These are phyloP conservation scores for Pachycephus smyrnensis DNA, from an alignment of 2,888 invertebrate species.

Conservation along the genomic window DNA sequence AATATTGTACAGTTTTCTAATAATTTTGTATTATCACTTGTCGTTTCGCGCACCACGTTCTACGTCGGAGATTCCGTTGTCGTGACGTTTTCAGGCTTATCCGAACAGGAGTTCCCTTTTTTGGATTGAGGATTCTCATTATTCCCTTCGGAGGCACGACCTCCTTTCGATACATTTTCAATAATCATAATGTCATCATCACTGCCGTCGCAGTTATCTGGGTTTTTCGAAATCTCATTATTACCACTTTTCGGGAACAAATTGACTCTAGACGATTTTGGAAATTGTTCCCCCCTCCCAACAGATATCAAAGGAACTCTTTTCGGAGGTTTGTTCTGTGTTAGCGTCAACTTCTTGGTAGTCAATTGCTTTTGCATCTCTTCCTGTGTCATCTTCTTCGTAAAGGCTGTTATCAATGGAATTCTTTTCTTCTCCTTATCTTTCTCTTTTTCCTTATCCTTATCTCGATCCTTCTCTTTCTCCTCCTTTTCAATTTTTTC, in stretches of 20 bases:
- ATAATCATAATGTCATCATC: conserved; percentile 32
- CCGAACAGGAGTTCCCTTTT: neutral
- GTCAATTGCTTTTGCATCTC: conserved; percentile 57
- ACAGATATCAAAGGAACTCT: conserved; percentile 56
- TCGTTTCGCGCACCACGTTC: neutral
- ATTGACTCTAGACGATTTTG: conserved; percentile 37
- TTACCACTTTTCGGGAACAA: conserved; percentile 25
- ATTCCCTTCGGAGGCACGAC: neutral
- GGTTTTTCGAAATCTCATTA: neutral
- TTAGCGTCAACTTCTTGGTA: conserved; percentile 6
- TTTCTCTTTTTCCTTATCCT: conserved; percentile 35
- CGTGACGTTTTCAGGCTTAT: neutral
- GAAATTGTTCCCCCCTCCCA: conserved; percentile 48
- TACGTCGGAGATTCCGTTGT: neutral
- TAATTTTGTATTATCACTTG: neutral
- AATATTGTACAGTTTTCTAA: neutral
- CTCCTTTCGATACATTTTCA: conserved; percentile 10
- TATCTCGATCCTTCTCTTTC: conserved; percentile 31
- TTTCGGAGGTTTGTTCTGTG: conserved; percentile 45
- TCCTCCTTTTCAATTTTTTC: conserved; percentile 33
- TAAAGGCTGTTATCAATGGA: conserved; percentile 68
- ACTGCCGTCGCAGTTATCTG: conserved; percentile 12
- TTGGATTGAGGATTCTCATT: neutral
- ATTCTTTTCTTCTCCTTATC: conserved; percentile 56
- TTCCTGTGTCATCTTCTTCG: conserved; percentile 62